Percentiles rank a stretch among this genome's conserved stretches.
Conservation (phyloP, 2,888 invertebrate species). For the Spatulosminthurus flaviceps region DNA sequence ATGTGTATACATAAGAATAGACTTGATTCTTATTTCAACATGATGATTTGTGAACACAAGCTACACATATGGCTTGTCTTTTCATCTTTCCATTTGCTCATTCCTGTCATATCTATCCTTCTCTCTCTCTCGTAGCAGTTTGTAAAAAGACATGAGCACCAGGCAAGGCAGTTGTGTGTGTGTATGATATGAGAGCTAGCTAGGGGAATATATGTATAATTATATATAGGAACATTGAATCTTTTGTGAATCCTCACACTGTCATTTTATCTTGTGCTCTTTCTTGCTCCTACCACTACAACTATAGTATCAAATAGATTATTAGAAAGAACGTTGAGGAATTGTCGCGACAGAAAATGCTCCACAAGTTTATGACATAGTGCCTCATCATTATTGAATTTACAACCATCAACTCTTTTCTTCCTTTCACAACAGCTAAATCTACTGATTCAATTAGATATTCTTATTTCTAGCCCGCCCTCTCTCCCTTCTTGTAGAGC, state of each 20-base stretch:
- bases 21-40: constrained; percentile 52
- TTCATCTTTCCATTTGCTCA: constrained; percentile 39
- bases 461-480: constrained; percentile 30
- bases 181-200: constrained; percentile 22
- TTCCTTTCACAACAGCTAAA: constrained; percentile 37
- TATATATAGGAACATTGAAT: too few species aligned
- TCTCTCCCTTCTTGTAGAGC: neutral
- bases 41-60: constrained; percentile 49
- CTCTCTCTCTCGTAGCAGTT: neutral
- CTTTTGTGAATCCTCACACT: constrained; percentile 15
- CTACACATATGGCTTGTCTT: constrained; percentile 45
- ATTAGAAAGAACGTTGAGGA: constrained; percentile 40
- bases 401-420: constrained; percentile 45
- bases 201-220: too few species aligned
- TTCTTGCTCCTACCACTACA: neutral
- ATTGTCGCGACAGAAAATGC: constrained; percentile 47
- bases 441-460: constrained; percentile 38
- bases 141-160: constrained; percentile 10
- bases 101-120: constrained; percentile 21
- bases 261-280: constrained; percentile 36
- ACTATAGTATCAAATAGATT: constrained; percentile 40
- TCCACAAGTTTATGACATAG: constrained; percentile 43
- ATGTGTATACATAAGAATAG: constrained; percentile 51
- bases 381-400: constrained; percentile 50
- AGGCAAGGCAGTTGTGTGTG: neutral